Evolutionary conservation across 2,113 vertebrate species (phyloP).

Genomic region (Sapajus apella): DNA sequence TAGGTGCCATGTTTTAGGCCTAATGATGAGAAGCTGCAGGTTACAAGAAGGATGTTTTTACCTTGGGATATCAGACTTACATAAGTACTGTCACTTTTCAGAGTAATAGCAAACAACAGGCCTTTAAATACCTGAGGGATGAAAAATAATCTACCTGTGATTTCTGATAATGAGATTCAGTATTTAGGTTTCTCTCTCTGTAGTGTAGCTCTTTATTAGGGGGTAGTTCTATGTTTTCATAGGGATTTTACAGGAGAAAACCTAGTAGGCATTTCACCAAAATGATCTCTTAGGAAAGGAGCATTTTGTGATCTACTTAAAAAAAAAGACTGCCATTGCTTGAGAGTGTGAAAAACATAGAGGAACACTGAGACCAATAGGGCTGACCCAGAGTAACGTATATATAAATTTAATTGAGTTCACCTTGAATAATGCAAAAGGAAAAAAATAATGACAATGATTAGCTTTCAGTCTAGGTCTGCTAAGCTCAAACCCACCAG

Average conservation of each 20-base stretch:
- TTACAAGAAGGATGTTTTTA: slow-evolving; percentile 35
- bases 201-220: background rate
- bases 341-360: background rate
- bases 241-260: slow-evolving; percentile 25
- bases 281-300: background rate
- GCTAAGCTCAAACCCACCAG: background rate
- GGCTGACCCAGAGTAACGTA: background rate
- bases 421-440: background rate
- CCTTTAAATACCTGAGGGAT: slow-evolving; percentile 11
- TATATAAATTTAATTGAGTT: slow-evolving; percentile 32
- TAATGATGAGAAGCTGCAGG: slow-evolving; percentile 58
- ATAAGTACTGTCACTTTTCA: slow-evolving; percentile 39
- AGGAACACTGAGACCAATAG: background rate
- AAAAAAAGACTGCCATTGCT: background rate
- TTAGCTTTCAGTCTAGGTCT: background rate
- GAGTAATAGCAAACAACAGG: slow-evolving; percentile 23
- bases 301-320: background rate
- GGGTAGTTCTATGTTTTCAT: background rate
- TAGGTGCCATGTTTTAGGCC: slow-evolving; percentile 21
- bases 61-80: slow-evolving; percentile 53
- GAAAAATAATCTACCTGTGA: background rate
- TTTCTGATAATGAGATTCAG: slow-evolving; percentile 30
- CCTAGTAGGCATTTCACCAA: background rate
- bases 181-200: background rate
- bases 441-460: background rate